Conservation (phyloP, 2,797 vertebrate species). For the Enteromius afrohamiltoni region DNA sequence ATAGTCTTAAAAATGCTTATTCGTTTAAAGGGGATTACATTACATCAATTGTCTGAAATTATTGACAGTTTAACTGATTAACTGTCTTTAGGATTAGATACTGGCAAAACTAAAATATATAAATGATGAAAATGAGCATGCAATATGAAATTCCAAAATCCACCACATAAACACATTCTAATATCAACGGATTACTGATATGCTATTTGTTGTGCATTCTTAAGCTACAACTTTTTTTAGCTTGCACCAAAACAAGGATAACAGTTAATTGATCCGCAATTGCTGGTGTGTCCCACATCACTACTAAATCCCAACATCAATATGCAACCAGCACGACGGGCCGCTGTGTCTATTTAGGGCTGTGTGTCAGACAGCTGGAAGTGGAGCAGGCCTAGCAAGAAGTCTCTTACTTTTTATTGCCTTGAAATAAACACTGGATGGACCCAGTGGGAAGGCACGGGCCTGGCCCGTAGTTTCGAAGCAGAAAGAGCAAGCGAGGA, state of each 20-base stretch:
- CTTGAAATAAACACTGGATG: slow-evolving; percentile 35
- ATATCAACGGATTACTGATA: not conserved
- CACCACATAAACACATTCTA: not conserved
- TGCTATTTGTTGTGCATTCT: not conserved
- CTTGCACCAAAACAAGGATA: slow-evolving; percentile 8
- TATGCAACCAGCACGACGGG: slow-evolving; percentile 19
- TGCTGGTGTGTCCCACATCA: slow-evolving; percentile 47
- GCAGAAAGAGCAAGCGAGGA: slow-evolving; percentile 30
- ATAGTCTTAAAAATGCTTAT: too few relatives aligned
- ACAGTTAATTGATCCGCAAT: slow-evolving; percentile 23
- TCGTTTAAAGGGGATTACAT: not conserved
- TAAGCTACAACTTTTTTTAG: slow-evolving; percentile 6
- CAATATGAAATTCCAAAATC: not conserved
- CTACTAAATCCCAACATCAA: slow-evolving; percentile 43
- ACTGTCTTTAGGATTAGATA: not conserved
- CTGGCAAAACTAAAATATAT: not conserved
- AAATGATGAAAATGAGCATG: not conserved
- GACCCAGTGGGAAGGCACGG: slow-evolving; percentile 25
- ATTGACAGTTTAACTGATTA: not conserved
- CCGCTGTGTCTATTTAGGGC: slow-evolving; percentile 48
- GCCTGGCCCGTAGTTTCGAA: not conserved
- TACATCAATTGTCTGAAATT: not conserved
- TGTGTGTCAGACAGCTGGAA: slow-evolving; percentile 49
- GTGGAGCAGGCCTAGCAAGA: slow-evolving; percentile 46
- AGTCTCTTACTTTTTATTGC: slow-evolving; percentile 51